Evolutionary conservation across 2,797 vertebrate genomes (phyloP), one percentile per base, ranked within the genome.

Genomic region (Galagoides demidoff): DNA sequence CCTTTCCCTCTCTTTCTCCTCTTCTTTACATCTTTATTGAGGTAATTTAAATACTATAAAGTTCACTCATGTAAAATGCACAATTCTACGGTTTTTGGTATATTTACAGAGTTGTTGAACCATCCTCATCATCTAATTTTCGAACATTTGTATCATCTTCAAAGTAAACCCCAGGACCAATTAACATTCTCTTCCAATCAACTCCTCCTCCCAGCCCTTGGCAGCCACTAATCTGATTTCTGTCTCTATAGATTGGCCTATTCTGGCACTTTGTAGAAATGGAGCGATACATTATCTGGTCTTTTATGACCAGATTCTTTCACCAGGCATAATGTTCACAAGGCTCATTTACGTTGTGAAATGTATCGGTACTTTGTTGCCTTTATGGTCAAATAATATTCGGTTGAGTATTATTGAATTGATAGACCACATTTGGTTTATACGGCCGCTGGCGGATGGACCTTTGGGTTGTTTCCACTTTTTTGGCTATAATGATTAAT

Each of bases 71-170:
- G 49, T 85, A 90, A 92, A 43, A 10, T 25, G 22, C 79, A 61
- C 45, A 59, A 13, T 20, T 37, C 14, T 25, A 2, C 29, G 3
- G 8, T 66, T 82, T 63, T 89, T 37, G 59, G 84, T 39, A n/a
- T 63, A 79, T 81, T 71, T 74, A 84, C 39, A 70, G 52, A 91
- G 29, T 59, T 79, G 55, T 82, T 29, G 16, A 61, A 25, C 29
- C 43, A 49, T 95, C 19, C 59, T 68, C 29, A 13, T 82, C 64
- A 91, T 88, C 39, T 88, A 87, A 92, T 66, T 96, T 90, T 85
- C 77, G 73, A 81, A 85, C 17, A 22, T 68, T 89, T 90, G 59
- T 59, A 49, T 52, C 14, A 83, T 77, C 34, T 57, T 19, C 22
- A 59, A 27, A 83, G 55, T 16, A 89, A 93, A 71, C n/a, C 17